These are phyloP conservation scores for Chymomyza procnemis DNA, from an alignment of 2,888 invertebrate genomes.

Conservation along the genomic window DNA sequence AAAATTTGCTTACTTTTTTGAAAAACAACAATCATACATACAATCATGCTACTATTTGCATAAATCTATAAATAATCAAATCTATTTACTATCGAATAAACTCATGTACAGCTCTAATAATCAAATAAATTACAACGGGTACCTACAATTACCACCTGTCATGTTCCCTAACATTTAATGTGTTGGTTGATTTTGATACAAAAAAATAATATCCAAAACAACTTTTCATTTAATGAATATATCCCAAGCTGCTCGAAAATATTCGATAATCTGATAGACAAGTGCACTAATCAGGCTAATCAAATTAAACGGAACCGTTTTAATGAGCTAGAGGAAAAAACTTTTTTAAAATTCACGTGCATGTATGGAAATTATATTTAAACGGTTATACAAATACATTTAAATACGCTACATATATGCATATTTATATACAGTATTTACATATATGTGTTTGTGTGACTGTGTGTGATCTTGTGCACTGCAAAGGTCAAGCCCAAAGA, in stretches of 20 bases:
- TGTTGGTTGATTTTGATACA: not conserved
- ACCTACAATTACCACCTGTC: not conserved
- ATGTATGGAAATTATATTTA: not conserved
- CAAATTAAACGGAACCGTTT: not conserved
- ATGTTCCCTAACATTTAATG: not conserved
- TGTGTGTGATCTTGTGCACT: not conserved
- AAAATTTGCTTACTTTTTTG: too few species aligned
- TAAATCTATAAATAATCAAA: too few species aligned
- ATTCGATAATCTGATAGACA: not conserved
- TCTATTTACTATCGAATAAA: too few species aligned
- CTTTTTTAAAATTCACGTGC: conserved; percentile 7
- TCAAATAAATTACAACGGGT: not conserved
- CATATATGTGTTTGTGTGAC: not conserved
- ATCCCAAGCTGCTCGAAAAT: not conserved
- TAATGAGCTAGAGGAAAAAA: not conserved
- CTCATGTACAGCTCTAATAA: too few species aligned
- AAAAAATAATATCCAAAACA: not conserved
- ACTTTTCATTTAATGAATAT: not conserved
- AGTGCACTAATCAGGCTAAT: not conserved
- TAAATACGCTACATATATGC: not conserved
- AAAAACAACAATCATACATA: too few species aligned
- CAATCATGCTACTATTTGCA: too few species aligned
- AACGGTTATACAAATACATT: not conserved
- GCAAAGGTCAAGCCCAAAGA: conserved; percentile 10
- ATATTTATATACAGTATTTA: not conserved